Conservation (phyloP, 2,797 vertebrate genomes). For the Parotocinclus haroldoi region DNA sequence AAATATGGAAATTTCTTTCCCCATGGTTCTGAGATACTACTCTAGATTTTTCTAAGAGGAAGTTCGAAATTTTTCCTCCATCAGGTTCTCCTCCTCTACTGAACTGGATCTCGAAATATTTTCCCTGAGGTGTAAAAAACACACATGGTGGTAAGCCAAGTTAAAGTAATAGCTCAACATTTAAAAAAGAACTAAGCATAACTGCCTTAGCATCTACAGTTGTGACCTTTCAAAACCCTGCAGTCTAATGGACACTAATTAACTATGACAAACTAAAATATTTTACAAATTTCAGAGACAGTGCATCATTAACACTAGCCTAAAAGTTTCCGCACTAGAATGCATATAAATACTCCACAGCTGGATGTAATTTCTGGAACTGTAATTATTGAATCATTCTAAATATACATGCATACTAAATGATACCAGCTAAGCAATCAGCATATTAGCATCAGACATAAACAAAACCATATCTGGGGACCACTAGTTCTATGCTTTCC, state of each 20-base stretch:
- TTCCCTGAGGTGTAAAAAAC: conserved; percentile 64
- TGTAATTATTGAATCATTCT: neutral
- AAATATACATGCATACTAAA: neutral
- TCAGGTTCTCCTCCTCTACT: conserved; percentile 79
- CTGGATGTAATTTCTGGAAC: neutral
- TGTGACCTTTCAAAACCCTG: conserved; percentile 7
- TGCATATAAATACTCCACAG: conserved; percentile 10
- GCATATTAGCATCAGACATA: too few species aligned
- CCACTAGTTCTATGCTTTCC: too few species aligned
- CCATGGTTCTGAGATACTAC: conserved; percentile 77
- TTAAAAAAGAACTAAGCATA: neutral
- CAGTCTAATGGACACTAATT: conserved; percentile 6
- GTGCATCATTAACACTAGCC: conserved; percentile 17
- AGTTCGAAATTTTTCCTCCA: conserved; percentile 82
- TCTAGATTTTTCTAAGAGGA: conserved; percentile 78
- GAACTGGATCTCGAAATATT: conserved; percentile 86
- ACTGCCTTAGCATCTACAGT: neutral
- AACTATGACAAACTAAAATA: neutral
- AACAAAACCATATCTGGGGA: too few species aligned
- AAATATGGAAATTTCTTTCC: conserved; percentile 79
- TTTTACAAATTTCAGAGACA: conserved; percentile 15
- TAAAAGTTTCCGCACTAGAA: conserved; percentile 29
- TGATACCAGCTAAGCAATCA: neutral
- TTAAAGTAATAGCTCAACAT: neutral
- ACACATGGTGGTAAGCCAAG: neutral